Base-by-base conservation (phyloP, 1,140 invertebrate genomes). In the Nixonia krombeini region DNA sequence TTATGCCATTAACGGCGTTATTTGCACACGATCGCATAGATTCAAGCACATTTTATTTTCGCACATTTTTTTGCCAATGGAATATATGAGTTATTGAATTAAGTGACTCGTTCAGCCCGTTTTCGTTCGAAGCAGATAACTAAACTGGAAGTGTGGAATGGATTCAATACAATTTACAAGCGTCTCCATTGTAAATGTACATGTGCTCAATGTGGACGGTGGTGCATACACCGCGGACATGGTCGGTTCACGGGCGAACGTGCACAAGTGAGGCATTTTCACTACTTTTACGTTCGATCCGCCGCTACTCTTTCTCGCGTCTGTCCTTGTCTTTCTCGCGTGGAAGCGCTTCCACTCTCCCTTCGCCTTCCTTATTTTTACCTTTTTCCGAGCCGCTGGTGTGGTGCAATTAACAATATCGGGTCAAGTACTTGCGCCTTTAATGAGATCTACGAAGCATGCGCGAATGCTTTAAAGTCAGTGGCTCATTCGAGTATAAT, bases 221-320 rank as follows among this genome's bases (percentile, higher is more conserved):
- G n/a, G n/a, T n/a, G n/a, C n/a, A n/a, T n/a, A n/a, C n/a, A n/a
- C n/a, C n/a, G n/a, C n/a, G n/a, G n/a, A n/a, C n/a, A n/a, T n/a
- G n/a, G n/a, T n/a, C n/a, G 28, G 51, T 47, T 58, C 56, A 63
- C 62, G 58, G 65, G 45, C 74, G 67, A 66, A 79, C 77, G 77
- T 78, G 75, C 77, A 78, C 74, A 79, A 78, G 75, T 75, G 71
- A 76, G 69, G 56, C 59, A 73, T 71, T 74, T 58, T 64, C 44
- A 53, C 44, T 65, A 63, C 59, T 74, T 78, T 67, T 62, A 59
- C 56, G 51, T 66, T 69, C 67, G 59, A 65, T 69, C 67, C 57
- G 17, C 47, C 57, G 56, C 44, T 66, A 64, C 55, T 64, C 53
- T 69, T 64, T 63, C 23, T 16, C 40, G 59, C 35, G 29, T 0